Percentiles rank a stretch among this genome's conserved stretches.
These are phyloP conservation scores for Heliocidaris tuberculata DNA, from an alignment of 35 echinoderm and acorn worm species.

Conservation along the genomic window DNA sequence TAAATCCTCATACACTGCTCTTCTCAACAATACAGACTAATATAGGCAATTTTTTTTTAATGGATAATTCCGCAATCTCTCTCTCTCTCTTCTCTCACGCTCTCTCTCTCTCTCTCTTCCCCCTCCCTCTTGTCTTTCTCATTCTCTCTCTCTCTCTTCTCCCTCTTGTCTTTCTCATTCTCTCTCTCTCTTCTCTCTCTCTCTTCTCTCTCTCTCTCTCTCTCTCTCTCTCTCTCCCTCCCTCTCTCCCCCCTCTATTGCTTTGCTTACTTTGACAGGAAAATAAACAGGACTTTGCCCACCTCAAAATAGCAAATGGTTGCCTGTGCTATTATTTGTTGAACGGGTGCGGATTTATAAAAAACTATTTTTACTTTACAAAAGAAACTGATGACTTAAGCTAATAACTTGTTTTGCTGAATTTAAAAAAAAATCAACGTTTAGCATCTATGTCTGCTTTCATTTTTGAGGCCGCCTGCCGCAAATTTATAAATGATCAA, in stretches of 20 bases:
- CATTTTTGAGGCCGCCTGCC: no score
- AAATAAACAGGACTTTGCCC: conserved; percentile 10
- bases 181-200: background rate
- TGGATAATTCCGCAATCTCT: no score
- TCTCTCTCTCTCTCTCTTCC: background rate
- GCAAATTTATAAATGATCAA: no score
- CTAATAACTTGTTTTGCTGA: no score
- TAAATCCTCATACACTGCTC: no score
- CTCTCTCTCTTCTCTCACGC: background rate
- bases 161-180: background rate
- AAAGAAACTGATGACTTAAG: background rate
- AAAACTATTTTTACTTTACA: background rate
- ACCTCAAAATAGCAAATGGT: background rate
- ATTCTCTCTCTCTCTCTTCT: background rate
- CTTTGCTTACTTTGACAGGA: background rate
- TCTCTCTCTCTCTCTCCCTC: background rate
- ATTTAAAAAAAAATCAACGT: background rate
- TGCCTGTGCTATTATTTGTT: background rate
- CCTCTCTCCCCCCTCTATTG: background rate
- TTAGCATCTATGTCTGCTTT: background rate
- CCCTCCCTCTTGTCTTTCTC: background rate
- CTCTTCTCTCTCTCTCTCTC: background rate
- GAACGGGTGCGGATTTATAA: background rate
- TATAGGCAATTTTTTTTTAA: no score
- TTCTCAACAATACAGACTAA: no score